Evolutionary conservation across 2,888 invertebrate species (phyloP).

Genomic region (Saturnia pavonia): DNA sequence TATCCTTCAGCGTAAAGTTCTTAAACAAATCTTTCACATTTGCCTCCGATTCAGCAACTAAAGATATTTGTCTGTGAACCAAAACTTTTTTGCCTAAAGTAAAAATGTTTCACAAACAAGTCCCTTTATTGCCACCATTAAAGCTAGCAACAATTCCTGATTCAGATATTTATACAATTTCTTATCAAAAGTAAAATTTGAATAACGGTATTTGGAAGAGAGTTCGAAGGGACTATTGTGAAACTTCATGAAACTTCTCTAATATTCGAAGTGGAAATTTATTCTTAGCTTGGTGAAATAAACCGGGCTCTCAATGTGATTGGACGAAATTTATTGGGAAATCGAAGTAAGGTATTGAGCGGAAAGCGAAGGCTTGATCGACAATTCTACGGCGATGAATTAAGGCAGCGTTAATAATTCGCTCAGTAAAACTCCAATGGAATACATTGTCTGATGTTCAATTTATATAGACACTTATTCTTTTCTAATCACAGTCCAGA

Average conservation of each 20-base stretch:
- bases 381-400: slow-evolving; percentile 52
- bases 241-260: slow-evolving; percentile 67
- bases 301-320: slow-evolving; percentile 60
- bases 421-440: slow-evolving; percentile 33
- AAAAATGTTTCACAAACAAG: slow-evolving; percentile 28
- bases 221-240: slow-evolving; percentile 70
- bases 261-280: slow-evolving; percentile 73
- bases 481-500: neutral
- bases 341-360: slow-evolving; percentile 52
- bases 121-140: slow-evolving; percentile 51
- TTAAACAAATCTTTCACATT: neutral
- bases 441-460: slow-evolving; percentile 17
- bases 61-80: neutral
- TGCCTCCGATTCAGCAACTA: neutral
- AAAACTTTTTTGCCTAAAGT: slow-evolving; percentile 12
- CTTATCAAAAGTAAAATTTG: slow-evolving; percentile 73
- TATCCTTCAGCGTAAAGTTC: neutral
- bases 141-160: slow-evolving; percentile 56
- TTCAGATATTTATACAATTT: slow-evolving; percentile 68
- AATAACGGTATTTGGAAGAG: slow-evolving; percentile 66
- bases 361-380: slow-evolving; percentile 42
- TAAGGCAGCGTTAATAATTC: slow-evolving; percentile 42
- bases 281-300: slow-evolving; percentile 66
- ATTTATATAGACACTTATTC: neutral
- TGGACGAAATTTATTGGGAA: slow-evolving; percentile 63